These are phyloP conservation scores for Phylloscopus collybita DNA, from an alignment of 2,797 vertebrate species.

Conservation along the genomic window DNA sequence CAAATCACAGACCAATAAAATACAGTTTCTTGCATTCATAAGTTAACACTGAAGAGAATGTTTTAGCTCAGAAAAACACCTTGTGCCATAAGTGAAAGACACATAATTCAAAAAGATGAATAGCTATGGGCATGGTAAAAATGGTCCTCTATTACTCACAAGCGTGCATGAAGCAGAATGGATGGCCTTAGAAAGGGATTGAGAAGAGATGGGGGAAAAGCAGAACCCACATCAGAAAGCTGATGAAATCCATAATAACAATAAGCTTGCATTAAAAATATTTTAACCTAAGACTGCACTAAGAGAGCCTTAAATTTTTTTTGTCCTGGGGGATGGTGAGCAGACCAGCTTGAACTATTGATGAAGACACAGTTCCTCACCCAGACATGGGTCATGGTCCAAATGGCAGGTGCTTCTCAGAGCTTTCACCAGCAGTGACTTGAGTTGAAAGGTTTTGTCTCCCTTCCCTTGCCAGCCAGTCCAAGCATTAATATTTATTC, in stretches of 20 bases:
- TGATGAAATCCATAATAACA: background rate
- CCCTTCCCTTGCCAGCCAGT: background rate
- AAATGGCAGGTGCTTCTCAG: background rate
- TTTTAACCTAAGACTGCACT: background rate
- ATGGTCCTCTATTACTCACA: background rate
- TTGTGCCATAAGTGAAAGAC: background rate
- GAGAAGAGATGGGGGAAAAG: background rate
- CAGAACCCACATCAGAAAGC: background rate
- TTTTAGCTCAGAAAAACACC: background rate
- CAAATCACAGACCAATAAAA: background rate
- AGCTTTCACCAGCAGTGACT: background rate
- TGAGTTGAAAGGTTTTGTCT: background rate
- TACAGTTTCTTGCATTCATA: background rate
- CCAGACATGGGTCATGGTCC: rapidly evolving
- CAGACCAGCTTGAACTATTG: background rate
- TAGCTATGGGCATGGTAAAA: background rate
- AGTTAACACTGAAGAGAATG: background rate
- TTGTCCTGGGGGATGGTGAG: background rate
- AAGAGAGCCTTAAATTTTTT: background rate
- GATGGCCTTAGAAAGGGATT: background rate
- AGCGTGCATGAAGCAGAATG: background rate
- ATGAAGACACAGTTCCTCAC: background rate
- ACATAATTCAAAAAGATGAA: background rate
- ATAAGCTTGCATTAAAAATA: background rate
- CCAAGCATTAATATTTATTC: conserved; percentile 38